phyloP scores from a whole-genome alignment of 92 coral and sea anemone genomes.

The Bergia sp. region DNA sequence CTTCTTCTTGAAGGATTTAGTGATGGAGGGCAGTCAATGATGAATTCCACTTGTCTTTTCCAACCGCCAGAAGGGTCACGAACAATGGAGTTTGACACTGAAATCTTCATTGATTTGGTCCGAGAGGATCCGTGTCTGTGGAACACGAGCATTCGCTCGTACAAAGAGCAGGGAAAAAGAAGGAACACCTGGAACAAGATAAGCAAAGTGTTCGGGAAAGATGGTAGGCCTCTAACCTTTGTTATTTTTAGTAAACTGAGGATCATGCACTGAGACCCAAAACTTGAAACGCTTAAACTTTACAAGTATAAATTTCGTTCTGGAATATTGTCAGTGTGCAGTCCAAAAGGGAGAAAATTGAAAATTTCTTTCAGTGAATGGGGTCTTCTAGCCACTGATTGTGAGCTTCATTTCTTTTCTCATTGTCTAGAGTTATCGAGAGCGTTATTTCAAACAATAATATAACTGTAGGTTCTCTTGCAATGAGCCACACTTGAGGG shows the following conservation, averaged over 20 bases:
- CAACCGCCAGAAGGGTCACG: no score
- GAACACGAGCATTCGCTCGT: conserved; percentile 42
- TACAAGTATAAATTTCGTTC: not conserved
- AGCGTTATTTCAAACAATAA: not conserved
- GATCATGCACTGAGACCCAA: conserved; percentile 27
- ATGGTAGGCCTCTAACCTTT: conserved; percentile 37
- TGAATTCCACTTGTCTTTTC: no score
- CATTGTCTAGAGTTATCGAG: not conserved
- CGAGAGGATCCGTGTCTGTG: conserved; percentile 41
- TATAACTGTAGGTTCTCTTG: not conserved
- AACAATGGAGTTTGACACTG: no score
- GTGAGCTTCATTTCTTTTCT: no score
- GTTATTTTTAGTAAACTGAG: conserved; percentile 31
- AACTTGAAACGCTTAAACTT: not conserved
- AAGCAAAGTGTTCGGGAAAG: conserved; percentile 25
- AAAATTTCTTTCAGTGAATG: conserved; percentile 13
- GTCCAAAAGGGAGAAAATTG: conserved; percentile 10
- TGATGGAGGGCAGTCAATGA: no score
- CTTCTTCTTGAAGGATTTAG: no score
- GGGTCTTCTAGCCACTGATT: not conserved
- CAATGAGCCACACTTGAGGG: not conserved
- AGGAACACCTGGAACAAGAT: conserved; percentile 41
- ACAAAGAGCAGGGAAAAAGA: conserved; percentile 39
- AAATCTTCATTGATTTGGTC: conserved; percentile 28
- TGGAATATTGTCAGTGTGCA: conserved; percentile 10